These are phyloP conservation scores for Tangara arthus DNA, from an alignment of 2,797 vertebrate genomes.

Conservation along the genomic window DNA sequence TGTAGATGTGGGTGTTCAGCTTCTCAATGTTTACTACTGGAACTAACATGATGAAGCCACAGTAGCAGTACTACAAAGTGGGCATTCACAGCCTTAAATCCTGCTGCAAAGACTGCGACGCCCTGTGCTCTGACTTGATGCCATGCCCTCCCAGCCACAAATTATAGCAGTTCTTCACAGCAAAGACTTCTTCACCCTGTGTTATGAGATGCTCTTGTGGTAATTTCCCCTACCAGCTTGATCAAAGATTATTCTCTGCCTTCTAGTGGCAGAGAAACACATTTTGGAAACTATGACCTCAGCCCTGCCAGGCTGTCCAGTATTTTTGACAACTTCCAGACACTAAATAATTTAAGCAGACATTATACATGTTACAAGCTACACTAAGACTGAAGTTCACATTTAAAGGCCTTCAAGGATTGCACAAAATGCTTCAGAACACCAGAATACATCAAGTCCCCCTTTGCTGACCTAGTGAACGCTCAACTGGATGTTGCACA, in stretches of 20 bases:
- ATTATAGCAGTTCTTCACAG: background rate
- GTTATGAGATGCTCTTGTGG: background rate
- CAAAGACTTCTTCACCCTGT: background rate
- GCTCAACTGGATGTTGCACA: background rate
- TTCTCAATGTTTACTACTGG: background rate
- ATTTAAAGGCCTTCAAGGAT: background rate
- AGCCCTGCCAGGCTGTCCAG: background rate
- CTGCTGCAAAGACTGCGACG: fast-evolving
- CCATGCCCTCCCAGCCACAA: background rate
- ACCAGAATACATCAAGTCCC: background rate
- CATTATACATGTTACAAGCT: background rate
- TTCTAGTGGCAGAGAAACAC: background rate
- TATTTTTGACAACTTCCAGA: background rate
- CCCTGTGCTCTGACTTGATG: background rate
- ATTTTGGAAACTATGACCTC: background rate
- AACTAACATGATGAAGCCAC: background rate
- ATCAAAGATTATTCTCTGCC: background rate
- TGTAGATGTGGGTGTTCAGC: background rate
- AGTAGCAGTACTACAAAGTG: fast-evolving
- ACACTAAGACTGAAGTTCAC: background rate
- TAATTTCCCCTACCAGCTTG: background rate
- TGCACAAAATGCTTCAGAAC: background rate
- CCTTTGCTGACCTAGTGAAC: background rate
- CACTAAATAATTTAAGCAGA: background rate
- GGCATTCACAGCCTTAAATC: background rate